Base-by-base conservation (phyloP, 2,113 vertebrate genomes). In the Manacus vitellinus region DNA sequence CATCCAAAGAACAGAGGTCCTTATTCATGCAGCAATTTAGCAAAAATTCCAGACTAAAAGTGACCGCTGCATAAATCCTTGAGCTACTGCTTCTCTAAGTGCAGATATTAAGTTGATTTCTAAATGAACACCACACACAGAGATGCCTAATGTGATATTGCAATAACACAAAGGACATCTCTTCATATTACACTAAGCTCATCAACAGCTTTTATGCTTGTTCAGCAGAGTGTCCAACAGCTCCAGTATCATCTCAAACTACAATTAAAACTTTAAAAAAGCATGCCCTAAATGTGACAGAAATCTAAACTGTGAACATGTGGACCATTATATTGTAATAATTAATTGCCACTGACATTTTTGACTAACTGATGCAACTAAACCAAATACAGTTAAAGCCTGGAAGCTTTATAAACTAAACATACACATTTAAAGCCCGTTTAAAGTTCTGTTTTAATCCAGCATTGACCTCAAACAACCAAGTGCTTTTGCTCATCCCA, bases 161-260 rank as follows among this genome's bases (percentile, higher is more conserved):
- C 31, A 72, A 65, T 31, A 90, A 88, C 41, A 97, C 71, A 96
- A 90, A 3, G 81, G 67, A 56, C 5, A 10, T 90, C 85, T 94
- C 72, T 92, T 94, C 49, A 2, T 49, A 78, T 88, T 74, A 92
- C 68, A 65, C 18, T 9, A 41, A 83, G 55, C 47, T 81, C 73
- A 88, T 67, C 13, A 10, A 49, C 55, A 74, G 67, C 92, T 71
- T 74, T 96, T 96, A 72, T 91, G 23, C 4, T 90, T 73, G 75
- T 23, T 93, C 90, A 96, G 67, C 46, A 41, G 66, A 85, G 51
- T 9, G 59, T 24, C 35, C 14, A 24, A 43, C 22, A 94, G 71
- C 68, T 59, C 65, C 72, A 80, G 56, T 78, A 95, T 68, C 88
- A 81, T 3, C 10, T 47, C 68, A 90, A 49, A 41, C 39, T 37